These are phyloP conservation scores for Psettodes erumei DNA, from an alignment of 2,113 vertebrate species.

Conservation along the genomic window DNA sequence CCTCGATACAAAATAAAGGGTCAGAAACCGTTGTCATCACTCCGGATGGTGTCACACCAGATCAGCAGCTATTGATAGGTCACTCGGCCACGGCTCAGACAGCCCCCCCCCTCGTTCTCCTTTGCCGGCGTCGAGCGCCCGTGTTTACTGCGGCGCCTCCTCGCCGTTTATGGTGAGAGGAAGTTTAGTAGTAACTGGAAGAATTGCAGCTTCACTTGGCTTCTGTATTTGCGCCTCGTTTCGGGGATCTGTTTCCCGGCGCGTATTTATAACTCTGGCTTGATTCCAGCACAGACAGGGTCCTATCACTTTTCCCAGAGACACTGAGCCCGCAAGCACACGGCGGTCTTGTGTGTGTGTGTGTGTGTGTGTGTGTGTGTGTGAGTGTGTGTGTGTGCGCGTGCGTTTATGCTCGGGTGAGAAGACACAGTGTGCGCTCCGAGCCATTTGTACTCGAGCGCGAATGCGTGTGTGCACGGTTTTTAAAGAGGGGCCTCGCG, in stretches of 20 bases:
- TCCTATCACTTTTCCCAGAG: conserved; percentile 66
- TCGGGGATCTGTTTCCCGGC: conserved; percentile 67
- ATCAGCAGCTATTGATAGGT: conserved; percentile 52
- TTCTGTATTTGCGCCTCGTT: conserved; percentile 61
- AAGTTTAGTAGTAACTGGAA: conserved; percentile 66
- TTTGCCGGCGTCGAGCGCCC: not conserved
- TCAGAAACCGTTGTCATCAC: conserved; percentile 50
- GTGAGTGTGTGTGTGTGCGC: conserved; percentile 24
- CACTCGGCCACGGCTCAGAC: conserved; percentile 14
- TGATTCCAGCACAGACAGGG: conserved; percentile 65
- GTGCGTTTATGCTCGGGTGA: conserved; percentile 37
- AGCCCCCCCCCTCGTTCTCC: conserved; percentile 35
- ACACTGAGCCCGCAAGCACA: conserved; percentile 58
- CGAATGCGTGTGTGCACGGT: conserved; percentile 37
- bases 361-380: conserved; percentile 34
- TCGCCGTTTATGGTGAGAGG: conserved; percentile 45
- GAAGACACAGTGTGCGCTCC: conserved; percentile 25
- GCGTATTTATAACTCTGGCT: conserved; percentile 78
- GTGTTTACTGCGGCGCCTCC: not conserved
- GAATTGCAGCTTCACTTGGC: conserved; percentile 51
- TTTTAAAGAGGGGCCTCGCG: conserved; percentile 40
- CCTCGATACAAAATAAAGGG: conserved; percentile 49
- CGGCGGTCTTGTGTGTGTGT: conserved; percentile 15
- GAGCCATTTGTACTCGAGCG: conserved; percentile 43
- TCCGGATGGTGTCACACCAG: conserved; percentile 44